Percentiles rank a stretch among this genome's conserved stretches.
These are phyloP conservation scores for Charanyca ferruginea DNA, from an alignment of 2,888 invertebrate species.

Conservation along the genomic window DNA sequence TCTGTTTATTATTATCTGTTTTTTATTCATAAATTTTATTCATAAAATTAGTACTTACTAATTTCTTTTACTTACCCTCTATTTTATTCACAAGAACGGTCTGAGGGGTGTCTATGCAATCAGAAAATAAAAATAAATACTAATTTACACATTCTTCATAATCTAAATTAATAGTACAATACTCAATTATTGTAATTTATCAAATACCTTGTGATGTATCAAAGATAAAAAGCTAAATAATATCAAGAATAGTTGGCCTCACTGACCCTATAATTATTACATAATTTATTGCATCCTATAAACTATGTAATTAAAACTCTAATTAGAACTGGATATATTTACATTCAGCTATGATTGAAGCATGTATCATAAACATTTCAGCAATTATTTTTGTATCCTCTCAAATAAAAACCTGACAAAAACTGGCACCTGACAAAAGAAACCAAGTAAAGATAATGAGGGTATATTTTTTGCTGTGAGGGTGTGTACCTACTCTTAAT, in stretches of 20 bases:
- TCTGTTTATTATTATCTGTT: no score
- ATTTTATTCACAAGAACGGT: conserved; percentile 1
- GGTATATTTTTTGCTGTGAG: background rate
- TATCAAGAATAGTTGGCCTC: conserved; percentile 25
- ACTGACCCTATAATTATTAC: conserved; percentile 58
- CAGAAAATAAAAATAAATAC: background rate
- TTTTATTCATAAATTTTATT: no score
- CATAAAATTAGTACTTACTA: background rate
- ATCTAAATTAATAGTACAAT: conserved; percentile 6
- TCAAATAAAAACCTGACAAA: conserved; percentile 8
- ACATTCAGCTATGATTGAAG: conserved; percentile 35
- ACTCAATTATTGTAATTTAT: conserved; percentile 1
- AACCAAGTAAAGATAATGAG: conserved; percentile 5
- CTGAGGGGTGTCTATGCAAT: background rate
- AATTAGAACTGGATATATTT: conserved; percentile 38
- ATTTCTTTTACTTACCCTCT: conserved; percentile 35
- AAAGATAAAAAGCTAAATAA: conserved; percentile 13
- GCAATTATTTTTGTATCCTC: conserved; percentile 18
- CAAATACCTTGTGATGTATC: background rate
- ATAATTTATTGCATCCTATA: conserved; percentile 55
- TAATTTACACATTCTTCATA: conserved; percentile 1
- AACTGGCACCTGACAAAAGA: conserved; percentile 29
- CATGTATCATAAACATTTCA: conserved; percentile 21
- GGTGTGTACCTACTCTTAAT: no score
- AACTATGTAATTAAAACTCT: conserved; percentile 37